Conservation (phyloP, 2,888 invertebrate species). For the Bellardia bayeri region DNA sequence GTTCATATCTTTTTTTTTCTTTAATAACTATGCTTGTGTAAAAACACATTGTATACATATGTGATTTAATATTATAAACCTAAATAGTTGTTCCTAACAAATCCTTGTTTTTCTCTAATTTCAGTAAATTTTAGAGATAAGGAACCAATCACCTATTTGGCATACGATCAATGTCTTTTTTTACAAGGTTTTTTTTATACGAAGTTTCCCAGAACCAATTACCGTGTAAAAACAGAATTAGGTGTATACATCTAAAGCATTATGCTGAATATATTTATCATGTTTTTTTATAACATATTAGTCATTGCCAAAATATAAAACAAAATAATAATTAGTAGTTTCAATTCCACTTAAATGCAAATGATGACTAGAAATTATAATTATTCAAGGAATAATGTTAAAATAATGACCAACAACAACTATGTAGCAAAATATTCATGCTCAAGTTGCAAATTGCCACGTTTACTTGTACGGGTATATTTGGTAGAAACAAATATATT, state of each 20-base stretch:
- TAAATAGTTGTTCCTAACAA: too few species aligned
- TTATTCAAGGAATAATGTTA: conserved; percentile 1
- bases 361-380: conserved; percentile 9
- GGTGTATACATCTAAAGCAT: background rate
- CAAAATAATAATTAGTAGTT: conserved; percentile 28
- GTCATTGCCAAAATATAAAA: conserved; percentile 1
- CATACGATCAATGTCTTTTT: too few species aligned
- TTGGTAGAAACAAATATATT: background rate
- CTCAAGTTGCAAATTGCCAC: conserved; percentile 16
- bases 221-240: too few species aligned
- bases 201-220: too few species aligned
- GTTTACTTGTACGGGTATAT: background rate
- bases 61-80: too few species aligned
- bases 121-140: too few species aligned
- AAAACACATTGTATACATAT: too few species aligned
- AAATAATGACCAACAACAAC: conserved; percentile 10
- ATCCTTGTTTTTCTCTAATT: too few species aligned
- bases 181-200: too few species aligned
- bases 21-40: too few species aligned
- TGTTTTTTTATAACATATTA: background rate
- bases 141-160: too few species aligned
- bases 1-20: too few species aligned
- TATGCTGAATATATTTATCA: background rate
- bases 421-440: background rate
- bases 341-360: conserved; percentile 32